Percentiles rank a stretch among this genome's conserved stretches.
Evolutionary conservation across 2,888 invertebrate genomes (phyloP).

Genomic region (Epinotia bilunana): DNA sequence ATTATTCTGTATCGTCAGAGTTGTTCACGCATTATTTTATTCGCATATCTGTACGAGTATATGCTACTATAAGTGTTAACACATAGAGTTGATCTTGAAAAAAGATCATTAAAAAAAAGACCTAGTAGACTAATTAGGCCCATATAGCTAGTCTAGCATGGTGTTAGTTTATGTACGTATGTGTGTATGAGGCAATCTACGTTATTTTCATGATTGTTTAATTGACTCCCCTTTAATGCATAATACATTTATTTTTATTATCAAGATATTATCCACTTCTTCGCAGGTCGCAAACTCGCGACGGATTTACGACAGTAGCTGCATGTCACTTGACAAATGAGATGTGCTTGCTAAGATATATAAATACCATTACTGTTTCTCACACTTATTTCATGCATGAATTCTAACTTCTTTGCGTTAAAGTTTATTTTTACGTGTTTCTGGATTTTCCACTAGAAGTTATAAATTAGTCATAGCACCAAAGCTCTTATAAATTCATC

Average conservation of each 20-base stretch:
- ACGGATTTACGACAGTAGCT: constrained; percentile 35
- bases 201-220: background rate
- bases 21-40: constrained; percentile 2
- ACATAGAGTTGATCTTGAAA: too few species aligned
- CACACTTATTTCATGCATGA: background rate
- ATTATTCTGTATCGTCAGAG: constrained; percentile 15
- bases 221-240: background rate
- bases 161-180: too few species aligned
- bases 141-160: background rate
- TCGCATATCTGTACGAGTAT: background rate
- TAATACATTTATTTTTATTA: background rate
- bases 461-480: constrained; percentile 36
- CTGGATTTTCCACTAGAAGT: background rate
- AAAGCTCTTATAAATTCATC: constrained; percentile 66
- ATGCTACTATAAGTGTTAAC: too few species aligned
- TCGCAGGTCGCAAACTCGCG: constrained; percentile 22
- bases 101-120: background rate
- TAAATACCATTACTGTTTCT: constrained; percentile 7
- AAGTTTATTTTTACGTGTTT: background rate
- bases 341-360: constrained; percentile 49
- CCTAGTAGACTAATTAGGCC: too few species aligned
- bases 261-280: constrained; percentile 5
- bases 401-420: background rate
- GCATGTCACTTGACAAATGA: constrained; percentile 57
- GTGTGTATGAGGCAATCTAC: background rate